phyloP scores from a whole-genome alignment of 2,888 invertebrate genomes.

The Ophioninae sp. region DNA sequence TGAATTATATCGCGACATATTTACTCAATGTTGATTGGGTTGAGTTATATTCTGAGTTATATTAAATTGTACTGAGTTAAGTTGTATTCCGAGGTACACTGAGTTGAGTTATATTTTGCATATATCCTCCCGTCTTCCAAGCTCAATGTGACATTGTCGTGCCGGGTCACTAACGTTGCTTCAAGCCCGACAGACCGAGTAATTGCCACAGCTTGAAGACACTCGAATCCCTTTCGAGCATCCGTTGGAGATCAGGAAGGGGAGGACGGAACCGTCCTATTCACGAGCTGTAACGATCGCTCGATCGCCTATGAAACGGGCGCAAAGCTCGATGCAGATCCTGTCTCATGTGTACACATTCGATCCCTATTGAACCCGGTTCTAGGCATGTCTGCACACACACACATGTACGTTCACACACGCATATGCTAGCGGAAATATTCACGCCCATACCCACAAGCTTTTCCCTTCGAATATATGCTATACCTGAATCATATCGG shows the following conservation, averaged over 20 bases:
- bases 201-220: constrained; percentile 58
- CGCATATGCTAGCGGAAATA: no score
- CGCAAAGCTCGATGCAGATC: constrained; percentile 38
- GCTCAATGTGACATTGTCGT: constrained; percentile 59
- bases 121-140: constrained; percentile 64
- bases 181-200: constrained; percentile 61
- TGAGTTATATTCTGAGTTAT: no score
- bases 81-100: no score
- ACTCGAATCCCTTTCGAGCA: constrained; percentile 41
- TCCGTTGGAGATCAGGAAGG: constrained; percentile 5
- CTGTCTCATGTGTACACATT: constrained; percentile 18
- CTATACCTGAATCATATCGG: neutral
- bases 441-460: neutral
- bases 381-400: neutral
- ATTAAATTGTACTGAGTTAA: no score
- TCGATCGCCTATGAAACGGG: constrained; percentile 44
- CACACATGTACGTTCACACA: no score
- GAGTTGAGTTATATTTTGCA: constrained; percentile 72
- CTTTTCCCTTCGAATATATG: neutral
- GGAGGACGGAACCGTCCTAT: neutral
- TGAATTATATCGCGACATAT: no score
- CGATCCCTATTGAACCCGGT: constrained; percentile 12
- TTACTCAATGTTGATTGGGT: no score
- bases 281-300: constrained; percentile 33
- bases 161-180: constrained; percentile 61